A percentile compares a stretch with the other conserved stretches of the same genome.
Evolutionary conservation across 2,113 vertebrate species (phyloP).

Genomic region (Platysteira castanea): DNA sequence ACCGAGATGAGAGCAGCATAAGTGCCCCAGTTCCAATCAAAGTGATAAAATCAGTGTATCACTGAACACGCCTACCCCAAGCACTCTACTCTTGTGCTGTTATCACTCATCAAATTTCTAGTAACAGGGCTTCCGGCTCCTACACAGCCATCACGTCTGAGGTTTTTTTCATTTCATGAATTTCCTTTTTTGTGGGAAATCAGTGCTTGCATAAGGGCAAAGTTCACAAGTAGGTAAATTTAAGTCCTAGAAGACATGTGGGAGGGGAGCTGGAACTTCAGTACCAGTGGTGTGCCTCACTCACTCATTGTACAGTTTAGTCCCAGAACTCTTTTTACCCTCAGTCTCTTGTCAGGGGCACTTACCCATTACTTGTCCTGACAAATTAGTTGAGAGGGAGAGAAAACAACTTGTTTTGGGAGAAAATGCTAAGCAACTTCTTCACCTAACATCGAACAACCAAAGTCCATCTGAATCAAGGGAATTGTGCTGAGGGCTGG

Average conservation of each 20-base stretch:
- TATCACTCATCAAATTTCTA: neutral
- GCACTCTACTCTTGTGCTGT: neutral
- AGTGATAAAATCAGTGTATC: fast-evolving
- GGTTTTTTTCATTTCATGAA: neutral
- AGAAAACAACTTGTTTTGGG: neutral
- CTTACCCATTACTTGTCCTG: neutral
- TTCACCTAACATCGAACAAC: neutral
- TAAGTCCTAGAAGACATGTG: neutral
- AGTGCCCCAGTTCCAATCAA: fast-evolving
- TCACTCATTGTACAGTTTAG: fast-evolving
- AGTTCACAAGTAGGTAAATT: neutral
- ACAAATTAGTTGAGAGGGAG: neutral
- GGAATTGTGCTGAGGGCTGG: neutral
- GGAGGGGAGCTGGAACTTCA: neutral
- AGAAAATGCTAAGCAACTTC: neutral
- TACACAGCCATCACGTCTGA: neutral
- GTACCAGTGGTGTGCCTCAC: fast-evolving
- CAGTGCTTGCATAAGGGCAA: neutral
- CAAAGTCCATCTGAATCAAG: neutral
- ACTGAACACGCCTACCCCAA: fast-evolving
- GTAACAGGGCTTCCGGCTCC: neutral
- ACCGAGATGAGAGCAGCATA: neutral
- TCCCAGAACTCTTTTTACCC: neutral
- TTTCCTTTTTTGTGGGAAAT: constrained; percentile 6
- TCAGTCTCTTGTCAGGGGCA: neutral